Conservation (phyloP, 2,113 vertebrate species). For the Otus sunia region DNA sequence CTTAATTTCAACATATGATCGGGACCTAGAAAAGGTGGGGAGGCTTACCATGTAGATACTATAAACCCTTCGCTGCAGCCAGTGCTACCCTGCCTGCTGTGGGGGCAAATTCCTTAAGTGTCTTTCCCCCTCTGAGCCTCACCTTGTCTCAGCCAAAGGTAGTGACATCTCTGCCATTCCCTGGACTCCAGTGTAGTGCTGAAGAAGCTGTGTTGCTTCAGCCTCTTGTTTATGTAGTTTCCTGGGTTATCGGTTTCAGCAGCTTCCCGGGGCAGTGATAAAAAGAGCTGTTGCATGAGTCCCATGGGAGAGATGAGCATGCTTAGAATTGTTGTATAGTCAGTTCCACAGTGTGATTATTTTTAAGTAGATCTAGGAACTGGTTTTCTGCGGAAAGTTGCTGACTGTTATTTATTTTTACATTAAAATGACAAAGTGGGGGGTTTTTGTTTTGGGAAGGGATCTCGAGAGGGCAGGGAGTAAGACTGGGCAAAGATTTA, state of each 20-base stretch:
- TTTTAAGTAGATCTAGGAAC: slow-evolving; percentile 4
- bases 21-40: neutral
- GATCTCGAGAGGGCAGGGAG: neutral
- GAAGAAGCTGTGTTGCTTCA: neutral
- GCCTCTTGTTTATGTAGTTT: neutral
- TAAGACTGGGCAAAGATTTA: neutral
- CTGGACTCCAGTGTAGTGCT: neutral
- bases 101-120: neutral
- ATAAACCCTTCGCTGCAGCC: neutral
- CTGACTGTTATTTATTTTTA: slow-evolving; percentile 15
- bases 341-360: neutral
- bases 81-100: neutral
- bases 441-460: slow-evolving; percentile 29
- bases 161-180: neutral
- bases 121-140: neutral
- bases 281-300: neutral
- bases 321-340: slow-evolving; percentile 1
- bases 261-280: neutral
- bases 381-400: neutral
- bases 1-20: neutral
- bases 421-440: neutral
- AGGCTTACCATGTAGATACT: neutral
- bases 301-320: neutral
- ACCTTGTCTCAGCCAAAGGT: neutral
- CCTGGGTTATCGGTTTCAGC: neutral